phyloP scores from a whole-genome alignment of 1,140 invertebrate species.

The Acyrthosiphon pisum region DNA sequence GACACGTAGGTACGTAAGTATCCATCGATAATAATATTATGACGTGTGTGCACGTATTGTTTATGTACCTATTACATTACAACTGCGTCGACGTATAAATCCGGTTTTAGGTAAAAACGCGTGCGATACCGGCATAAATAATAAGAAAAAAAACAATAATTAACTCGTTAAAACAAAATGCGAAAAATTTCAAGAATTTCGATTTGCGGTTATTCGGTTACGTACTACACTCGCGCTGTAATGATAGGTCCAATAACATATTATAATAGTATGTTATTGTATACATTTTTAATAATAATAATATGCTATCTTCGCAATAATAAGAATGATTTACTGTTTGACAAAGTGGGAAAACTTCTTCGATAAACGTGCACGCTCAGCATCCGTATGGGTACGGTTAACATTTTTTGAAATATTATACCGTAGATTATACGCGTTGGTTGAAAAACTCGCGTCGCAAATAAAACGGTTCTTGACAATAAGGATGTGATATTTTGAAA shows the following conservation, averaged over 20 bases:
- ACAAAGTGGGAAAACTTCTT: background rate
- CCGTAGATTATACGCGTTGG: background rate
- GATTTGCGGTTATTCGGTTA: background rate
- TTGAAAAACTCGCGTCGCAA: background rate
- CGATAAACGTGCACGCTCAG: background rate
- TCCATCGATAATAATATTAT: background rate
- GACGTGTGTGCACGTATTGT: background rate
- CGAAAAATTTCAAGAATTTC: background rate
- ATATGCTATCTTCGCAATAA: background rate
- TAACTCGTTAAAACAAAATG: background rate
- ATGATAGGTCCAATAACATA: background rate
- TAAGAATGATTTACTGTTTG: constrained; percentile 9
- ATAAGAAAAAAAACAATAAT: background rate
- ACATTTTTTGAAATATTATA: background rate
- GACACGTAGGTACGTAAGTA: background rate
- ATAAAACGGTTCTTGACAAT: background rate
- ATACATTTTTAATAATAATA: background rate
- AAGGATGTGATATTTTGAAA: background rate
- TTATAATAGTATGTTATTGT: background rate
- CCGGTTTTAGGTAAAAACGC: background rate
- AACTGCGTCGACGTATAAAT: background rate
- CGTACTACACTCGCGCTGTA: background rate
- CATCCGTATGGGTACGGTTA: background rate
- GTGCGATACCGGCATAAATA: background rate
- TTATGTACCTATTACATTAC: background rate